phyloP scores from a whole-genome alignment of 2,113 vertebrate genomes.

The Crotalus helleri region DNA sequence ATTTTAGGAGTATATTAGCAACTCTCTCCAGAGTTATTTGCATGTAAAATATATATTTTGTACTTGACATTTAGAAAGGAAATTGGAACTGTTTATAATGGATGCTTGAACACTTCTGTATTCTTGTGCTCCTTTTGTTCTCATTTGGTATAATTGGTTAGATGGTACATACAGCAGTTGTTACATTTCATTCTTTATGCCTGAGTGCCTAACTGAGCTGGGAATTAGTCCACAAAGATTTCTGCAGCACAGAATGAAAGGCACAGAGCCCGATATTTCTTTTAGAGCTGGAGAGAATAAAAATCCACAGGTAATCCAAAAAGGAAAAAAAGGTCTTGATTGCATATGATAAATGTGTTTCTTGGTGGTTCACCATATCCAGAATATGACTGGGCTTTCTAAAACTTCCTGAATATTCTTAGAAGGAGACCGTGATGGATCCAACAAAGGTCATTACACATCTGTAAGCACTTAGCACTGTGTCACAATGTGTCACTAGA shows the following conservation, averaged over 20 bases:
- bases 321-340: constrained; percentile 28
- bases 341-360: background rate
- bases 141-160: constrained; percentile 52
- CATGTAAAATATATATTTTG: constrained; percentile 68
- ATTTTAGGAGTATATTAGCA: constrained; percentile 68
- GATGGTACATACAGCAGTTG: constrained; percentile 41
- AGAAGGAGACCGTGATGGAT: background rate
- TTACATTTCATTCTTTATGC: constrained; percentile 46
- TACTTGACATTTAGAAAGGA: constrained; percentile 72
- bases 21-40: constrained; percentile 63
- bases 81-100: constrained; percentile 63
- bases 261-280: constrained; percentile 19
- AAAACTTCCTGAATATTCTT: background rate
- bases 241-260: constrained; percentile 10
- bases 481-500: background rate
- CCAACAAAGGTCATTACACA: background rate
- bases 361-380: constrained; percentile 16
- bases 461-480: background rate
- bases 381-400: constrained; percentile 16
- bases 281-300: constrained; percentile 14
- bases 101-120: constrained; percentile 54
- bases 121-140: constrained; percentile 55
- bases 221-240: constrained; percentile 45
- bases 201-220: constrained; percentile 36
- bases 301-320: constrained; percentile 11